A percentile compares a stretch with the other conserved stretches of the same genome.
Conservation (phyloP, 2,888 invertebrate species). For the Ophonus ardosiacus region DNA sequence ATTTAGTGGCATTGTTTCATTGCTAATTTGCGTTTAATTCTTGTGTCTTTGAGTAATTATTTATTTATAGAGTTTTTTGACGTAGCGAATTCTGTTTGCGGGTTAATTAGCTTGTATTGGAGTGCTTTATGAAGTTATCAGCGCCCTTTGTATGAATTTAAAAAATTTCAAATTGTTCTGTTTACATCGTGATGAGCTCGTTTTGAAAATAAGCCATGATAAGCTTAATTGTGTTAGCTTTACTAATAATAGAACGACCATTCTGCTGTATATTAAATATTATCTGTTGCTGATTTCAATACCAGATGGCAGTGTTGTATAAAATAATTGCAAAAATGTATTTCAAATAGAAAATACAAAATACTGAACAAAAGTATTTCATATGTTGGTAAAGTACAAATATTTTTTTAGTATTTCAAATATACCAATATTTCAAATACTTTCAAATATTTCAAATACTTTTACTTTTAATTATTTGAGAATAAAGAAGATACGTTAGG, state of each 20-base stretch:
- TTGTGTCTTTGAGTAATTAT: slow-evolving; percentile 41
- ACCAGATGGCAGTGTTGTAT: too few relatives aligned
- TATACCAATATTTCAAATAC: too few relatives aligned
- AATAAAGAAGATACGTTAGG: too few relatives aligned
- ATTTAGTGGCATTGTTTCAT: slow-evolving; percentile 49
- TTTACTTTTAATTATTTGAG: too few relatives aligned
- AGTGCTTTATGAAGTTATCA: slow-evolving; percentile 5
- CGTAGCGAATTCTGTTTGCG: slow-evolving; percentile 1
- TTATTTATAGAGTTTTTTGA: slow-evolving; percentile 42
- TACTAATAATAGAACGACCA: background rate
- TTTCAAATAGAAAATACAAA: too few relatives aligned
- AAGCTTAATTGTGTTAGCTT: background rate
- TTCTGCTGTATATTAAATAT: too few relatives aligned
- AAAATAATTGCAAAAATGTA: too few relatives aligned
- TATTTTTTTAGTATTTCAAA: too few relatives aligned
- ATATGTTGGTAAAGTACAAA: too few relatives aligned
- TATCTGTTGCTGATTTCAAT: too few relatives aligned
- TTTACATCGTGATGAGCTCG: background rate
- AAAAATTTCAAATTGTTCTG: background rate
- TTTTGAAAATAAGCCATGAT: background rate
- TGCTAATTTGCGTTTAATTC: slow-evolving; percentile 52
- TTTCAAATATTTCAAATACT: too few relatives aligned
- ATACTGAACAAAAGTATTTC: too few relatives aligned
- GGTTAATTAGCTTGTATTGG: slow-evolving; percentile 27
- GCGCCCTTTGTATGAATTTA: background rate